Conservation (phyloP, 2,797 vertebrate species). For the Eidolon dupreanum region DNA sequence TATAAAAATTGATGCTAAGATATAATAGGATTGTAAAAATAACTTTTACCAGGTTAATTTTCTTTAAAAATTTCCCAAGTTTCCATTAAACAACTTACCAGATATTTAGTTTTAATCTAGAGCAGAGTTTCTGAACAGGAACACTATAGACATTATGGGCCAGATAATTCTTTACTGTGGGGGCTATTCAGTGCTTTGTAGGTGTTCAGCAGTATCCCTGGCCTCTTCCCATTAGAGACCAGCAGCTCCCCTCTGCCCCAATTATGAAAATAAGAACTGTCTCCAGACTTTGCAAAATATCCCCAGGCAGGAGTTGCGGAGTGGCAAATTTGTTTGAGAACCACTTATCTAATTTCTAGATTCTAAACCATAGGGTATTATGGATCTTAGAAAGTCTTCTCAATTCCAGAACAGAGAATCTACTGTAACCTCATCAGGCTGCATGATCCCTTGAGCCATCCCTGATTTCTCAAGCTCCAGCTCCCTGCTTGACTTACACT, state of each 20-base stretch:
- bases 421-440: background rate
- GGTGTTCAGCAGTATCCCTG: background rate
- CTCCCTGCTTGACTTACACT: background rate
- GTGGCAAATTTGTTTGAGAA: background rate
- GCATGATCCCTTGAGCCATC: background rate
- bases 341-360: background rate
- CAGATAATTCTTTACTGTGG: background rate
- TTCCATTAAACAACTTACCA: background rate
- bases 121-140: background rate
- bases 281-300: background rate
- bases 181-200: background rate
- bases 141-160: background rate
- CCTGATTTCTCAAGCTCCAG: background rate
- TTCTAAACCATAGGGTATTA: background rate
- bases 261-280: background rate
- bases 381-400: background rate
- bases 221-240: background rate
- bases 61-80: slow-evolving; percentile 31
- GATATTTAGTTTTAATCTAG: background rate
- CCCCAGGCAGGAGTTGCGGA: no score
- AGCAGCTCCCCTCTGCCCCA: background rate
- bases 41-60: slow-evolving; percentile 4
- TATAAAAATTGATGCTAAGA: slow-evolving; percentile 25
- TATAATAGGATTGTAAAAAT: slow-evolving; percentile 19
- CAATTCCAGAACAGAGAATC: background rate